phyloP scores from a whole-genome alignment of 2,113 vertebrate species.

The Corythaixoides concolor region DNA sequence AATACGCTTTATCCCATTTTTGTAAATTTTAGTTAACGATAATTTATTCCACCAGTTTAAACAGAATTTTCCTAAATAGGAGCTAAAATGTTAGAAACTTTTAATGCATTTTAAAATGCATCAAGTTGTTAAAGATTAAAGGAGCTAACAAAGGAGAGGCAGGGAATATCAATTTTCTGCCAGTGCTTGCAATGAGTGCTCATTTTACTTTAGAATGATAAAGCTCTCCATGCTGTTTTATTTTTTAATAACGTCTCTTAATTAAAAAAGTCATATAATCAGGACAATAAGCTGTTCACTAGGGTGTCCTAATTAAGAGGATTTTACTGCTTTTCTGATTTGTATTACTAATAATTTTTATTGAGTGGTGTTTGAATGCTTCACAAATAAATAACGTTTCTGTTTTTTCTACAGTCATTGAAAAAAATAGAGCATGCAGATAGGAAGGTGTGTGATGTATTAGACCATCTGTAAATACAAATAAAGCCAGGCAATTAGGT shows the following conservation, averaged over 20 bases:
- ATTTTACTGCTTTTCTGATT: slow-evolving; percentile 9
- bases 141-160: background rate
- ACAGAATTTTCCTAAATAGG: background rate
- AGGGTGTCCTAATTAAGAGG: slow-evolving; percentile 6
- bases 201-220: background rate
- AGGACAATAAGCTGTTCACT: background rate
- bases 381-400: background rate
- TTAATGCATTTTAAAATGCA: background rate
- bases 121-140: background rate
- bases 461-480: background rate
- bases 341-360: background rate
- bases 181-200: background rate
- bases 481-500: background rate
- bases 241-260: background rate
- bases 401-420: background rate
- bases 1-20: background rate
- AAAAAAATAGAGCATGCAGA: background rate
- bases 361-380: background rate
- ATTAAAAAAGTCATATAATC: slow-evolving; percentile 8
- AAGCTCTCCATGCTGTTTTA: background rate
- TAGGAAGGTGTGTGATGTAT: background rate
- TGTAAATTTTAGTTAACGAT: background rate
- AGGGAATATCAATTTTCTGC: background rate
- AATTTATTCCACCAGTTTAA: background rate
- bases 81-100: background rate